Conservation (phyloP, 2,888 invertebrate species). For the Caenorhabditis sinica region DNA sequence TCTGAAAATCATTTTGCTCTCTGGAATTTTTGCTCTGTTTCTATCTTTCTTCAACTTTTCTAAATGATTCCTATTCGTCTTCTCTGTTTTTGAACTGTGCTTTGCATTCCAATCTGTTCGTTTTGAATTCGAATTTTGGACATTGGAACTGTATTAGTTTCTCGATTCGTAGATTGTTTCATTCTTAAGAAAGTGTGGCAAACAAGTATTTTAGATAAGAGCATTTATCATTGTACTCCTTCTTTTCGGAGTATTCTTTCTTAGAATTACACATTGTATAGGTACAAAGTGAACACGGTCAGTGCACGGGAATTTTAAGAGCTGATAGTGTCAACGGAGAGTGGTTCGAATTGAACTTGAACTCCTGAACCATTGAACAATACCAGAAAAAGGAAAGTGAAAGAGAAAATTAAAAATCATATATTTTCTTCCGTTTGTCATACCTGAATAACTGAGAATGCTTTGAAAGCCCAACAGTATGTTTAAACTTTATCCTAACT, state of each 20-base stretch:
- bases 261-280: constrained; percentile 13
- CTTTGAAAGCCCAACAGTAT: no score
- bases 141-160: constrained; percentile 30
- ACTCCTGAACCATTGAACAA: background rate
- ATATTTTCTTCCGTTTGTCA: no score
- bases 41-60: background rate
- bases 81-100: background rate
- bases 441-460: no score
- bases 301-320: background rate
- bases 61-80: constrained; percentile 1
- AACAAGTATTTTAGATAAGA: constrained; percentile 23
- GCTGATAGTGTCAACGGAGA: background rate
- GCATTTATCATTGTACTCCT: constrained; percentile 6
- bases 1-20: constrained; percentile 8
- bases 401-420: no score
- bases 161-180: constrained; percentile 16
- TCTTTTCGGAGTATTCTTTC: constrained; percentile 1
- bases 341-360: background rate
- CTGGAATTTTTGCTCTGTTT: background rate
- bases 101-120: constrained; percentile 11
- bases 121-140: constrained; percentile 13
- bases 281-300: constrained; percentile 22
- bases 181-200: constrained; percentile 15
- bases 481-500: no score
- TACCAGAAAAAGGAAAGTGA: background rate